Conservation (phyloP, 1,140 invertebrate species). For the Leptinotarsa defecta region DNA sequence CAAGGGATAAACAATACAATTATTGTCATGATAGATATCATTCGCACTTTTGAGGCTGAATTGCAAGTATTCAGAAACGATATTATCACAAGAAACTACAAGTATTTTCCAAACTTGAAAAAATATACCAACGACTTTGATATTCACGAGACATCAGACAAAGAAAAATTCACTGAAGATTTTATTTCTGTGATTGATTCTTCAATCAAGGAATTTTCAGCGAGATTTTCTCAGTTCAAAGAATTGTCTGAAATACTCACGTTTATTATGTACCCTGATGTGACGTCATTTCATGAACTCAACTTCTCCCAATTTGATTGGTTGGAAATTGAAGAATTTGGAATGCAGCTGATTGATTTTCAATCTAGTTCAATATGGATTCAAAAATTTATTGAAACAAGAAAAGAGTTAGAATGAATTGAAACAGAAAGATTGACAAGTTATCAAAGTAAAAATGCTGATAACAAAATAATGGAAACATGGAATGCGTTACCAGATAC, state of each 20-base stretch:
- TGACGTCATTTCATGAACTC: conserved; percentile 31
- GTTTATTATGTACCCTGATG: not conserved
- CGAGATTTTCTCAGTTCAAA: no score
- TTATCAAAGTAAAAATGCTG: not conserved
- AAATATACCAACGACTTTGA: no score
- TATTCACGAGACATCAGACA: no score
- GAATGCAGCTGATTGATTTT: conserved; percentile 46
- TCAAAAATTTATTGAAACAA: conserved; percentile 34
- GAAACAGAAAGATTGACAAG: conserved; percentile 28
- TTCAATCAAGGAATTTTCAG: no score
- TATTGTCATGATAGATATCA: conserved; percentile 31
- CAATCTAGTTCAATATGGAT: conserved; percentile 37
- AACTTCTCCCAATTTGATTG: conserved; percentile 31
- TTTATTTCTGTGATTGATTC: no score
- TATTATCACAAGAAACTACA: no score
- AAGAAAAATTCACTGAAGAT: no score
- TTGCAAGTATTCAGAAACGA: no score
- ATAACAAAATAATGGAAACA: conserved; percentile 8
- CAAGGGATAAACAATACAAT: conserved; percentile 46
- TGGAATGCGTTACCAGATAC: conserved; percentile 31
- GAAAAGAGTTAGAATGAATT: conserved; percentile 41
- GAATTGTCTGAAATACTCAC: not conserved
- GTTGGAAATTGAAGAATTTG: conserved; percentile 46
- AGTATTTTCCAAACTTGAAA: no score
- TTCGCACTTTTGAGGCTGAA: not conserved